Base-by-base conservation (phyloP, 2,888 invertebrate species). In the Cosmorhoe ocellata region DNA sequence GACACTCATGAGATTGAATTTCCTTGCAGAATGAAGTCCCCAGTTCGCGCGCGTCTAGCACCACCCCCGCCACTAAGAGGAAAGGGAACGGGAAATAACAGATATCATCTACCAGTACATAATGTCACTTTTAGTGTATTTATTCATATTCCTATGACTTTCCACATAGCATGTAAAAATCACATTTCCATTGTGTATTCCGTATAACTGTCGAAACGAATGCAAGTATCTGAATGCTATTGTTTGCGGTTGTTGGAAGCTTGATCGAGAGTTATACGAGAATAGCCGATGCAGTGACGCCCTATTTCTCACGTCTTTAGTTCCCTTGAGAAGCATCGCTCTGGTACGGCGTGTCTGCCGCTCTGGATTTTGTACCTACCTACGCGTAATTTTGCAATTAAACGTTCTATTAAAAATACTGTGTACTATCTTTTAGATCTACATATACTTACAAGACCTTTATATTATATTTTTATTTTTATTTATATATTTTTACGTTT, bases 21-120 rank as follows among this genome's bases (percentile, higher is more conserved):
- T 28, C 22, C 12, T 51, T 40, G 30, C 79, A 87, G 86, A 79
- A 69, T 54, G 81, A 84, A 44, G 56, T 70, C n/a, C 71, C 74
- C 38, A 76, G 66, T 50, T 67, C 77, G 24, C 66, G 90, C 58
- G 82, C 90, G 7, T 71, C 86, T 22, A 90, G 91, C 63, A 78
- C 84, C 44, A 91, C 91, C 10, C 91, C 91, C 52, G 90, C 84
- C 50, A 71, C 82, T 49, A 89, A 88, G 67, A 88, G 90, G 79
- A 90, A 90, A 82, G 90, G 89, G 65, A 90, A 90, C 82, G 90
- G 89, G 66, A 91, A 90, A 90, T 90, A 86, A 88, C 73, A 74
- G 73, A 81, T 74, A 79, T 71, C n/a, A n/a, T n/a, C n/a, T n/a
- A n/a, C n/a, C n/a, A n/a, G 74, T 70, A 71, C 72, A 69, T 64